Percentiles rank a stretch among this genome's conserved stretches.
Conservation (phyloP, 30 jellyfish, hydroid and myxozoan species). For the Sanderia malayensis region DNA sequence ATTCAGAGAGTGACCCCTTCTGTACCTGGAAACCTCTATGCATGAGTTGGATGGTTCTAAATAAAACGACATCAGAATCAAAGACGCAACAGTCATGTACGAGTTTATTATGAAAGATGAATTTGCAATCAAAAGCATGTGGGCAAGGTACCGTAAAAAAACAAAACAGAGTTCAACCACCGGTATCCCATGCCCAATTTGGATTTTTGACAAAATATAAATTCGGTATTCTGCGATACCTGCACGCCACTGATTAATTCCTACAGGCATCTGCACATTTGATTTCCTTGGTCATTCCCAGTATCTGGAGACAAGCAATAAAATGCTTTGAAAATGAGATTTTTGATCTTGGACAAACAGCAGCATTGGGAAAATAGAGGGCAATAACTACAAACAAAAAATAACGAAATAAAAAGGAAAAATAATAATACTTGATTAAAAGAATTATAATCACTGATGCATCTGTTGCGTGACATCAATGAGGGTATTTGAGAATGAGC, state of each 20-base stretch:
- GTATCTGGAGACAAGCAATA: conserved; percentile 17
- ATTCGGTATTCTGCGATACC: conserved; percentile 24
- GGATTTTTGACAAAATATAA: conserved; percentile 19
- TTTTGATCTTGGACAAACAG: conserved; percentile 7
- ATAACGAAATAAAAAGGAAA: not conserved
- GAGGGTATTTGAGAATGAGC: conserved; percentile 17
- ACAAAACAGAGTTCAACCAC: conserved; percentile 16
- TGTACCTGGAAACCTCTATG: conserved; percentile 16
- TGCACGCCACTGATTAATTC: conserved; percentile 45
- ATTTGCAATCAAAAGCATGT: not conserved
- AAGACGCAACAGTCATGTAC: conserved; percentile 9
- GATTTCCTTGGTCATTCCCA: too few relatives aligned
- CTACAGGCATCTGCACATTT: conserved; percentile 50
- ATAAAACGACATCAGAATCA: conserved; percentile 19
- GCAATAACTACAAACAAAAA: not conserved
- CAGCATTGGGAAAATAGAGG: conserved; percentile 8
- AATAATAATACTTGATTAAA: not conserved
- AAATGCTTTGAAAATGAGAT: conserved; percentile 4
- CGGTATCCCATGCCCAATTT: conserved; percentile 24
- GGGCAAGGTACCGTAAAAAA: not conserved
- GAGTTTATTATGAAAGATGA: conserved; percentile 19
- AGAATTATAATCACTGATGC: not conserved
- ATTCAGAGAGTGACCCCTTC: conserved; percentile 30
- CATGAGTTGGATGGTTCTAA: conserved; percentile 21
- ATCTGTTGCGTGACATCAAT: not conserved